Base-by-base conservation (phyloP, 2,113 vertebrate species). In the Equus quagga region DNA sequence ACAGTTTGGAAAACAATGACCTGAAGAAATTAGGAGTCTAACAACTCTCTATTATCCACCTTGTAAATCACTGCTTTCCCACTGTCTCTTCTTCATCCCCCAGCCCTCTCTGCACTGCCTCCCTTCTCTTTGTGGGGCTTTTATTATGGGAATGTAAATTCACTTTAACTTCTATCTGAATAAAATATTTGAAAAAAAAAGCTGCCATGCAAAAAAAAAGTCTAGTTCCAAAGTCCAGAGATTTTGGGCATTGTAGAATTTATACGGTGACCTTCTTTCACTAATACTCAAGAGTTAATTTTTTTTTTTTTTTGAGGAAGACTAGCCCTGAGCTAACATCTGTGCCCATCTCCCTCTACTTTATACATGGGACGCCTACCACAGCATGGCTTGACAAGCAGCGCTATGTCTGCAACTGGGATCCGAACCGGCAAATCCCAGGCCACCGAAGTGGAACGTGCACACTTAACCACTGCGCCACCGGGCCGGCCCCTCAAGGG, bases 151-250 rank as follows among this genome's bases (percentile, higher is more conserved):
- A 44, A 72, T 84, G 28, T 33, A 70, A 89, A 84, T 84, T 89
- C 33, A 93, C 51, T 73, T 72, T 80, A 44, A 79, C 78, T 83
- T 75, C 56, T 69, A 62, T 33, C 6, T 44, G 62, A 81, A 73
- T 75, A 82, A 95, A 86, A 92, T 80, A 78, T n/a, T 58, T 54
- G 51, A 2, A 62, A 85, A 82, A 84, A 70, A 82, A 84, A 92
- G 56, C n/a, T 83, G 28, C 49, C 69, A 56, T 26, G 83, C 58
- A 82, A 51, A 64, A 49, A 17, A 31, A 79, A 26, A 46, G 72
- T 24, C n/a, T 56, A 28, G 28, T 88, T 80, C 24, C 28, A 64
- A 83, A 83, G 31, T 44, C 56, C 49, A 79, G 64, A 81, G 64
- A 97, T 69, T 49, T 79, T 17, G 19, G 18, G 33, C 5, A 28